phyloP scores from a whole-genome alignment of 2,797 vertebrate genomes.

The Hoplostethus atlanticus region DNA sequence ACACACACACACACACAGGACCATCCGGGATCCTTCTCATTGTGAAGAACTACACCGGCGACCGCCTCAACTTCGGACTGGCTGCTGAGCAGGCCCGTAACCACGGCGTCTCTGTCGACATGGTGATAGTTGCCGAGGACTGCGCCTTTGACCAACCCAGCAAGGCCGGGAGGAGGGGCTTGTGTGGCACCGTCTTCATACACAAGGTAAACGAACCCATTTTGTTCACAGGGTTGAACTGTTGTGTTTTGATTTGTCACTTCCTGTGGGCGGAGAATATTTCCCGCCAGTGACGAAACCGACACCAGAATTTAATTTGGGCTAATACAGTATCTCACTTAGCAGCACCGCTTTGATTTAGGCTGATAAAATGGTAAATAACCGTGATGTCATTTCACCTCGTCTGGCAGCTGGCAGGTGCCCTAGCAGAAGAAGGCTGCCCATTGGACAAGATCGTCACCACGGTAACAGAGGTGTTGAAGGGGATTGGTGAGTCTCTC shows the following conservation, averaged over 20 bases:
- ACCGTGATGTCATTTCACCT: not conserved
- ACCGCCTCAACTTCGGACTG: conserved; percentile 94
- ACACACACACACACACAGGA: conserved; percentile 44
- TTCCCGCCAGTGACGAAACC: too few species aligned
- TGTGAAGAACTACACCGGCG: conserved; percentile 97
- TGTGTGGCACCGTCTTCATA: conserved; percentile 92
- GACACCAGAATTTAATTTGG: too few species aligned
- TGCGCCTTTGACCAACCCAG: conserved; percentile 88
- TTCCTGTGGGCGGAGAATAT: too few species aligned
- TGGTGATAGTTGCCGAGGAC: conserved; percentile 94
- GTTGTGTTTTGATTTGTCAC: too few species aligned
- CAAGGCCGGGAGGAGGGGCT: conserved; percentile 91
- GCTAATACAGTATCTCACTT: too few species aligned
- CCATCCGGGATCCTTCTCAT: conserved; percentile 91
- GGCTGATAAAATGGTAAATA: too few species aligned
- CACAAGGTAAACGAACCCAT: conserved; percentile 88
- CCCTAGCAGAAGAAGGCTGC: conserved; percentile 89
- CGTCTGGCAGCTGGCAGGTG: conserved; percentile 89
- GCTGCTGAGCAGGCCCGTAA: conserved; percentile 90
- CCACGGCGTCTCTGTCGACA: conserved; percentile 83
- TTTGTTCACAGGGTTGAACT: not conserved
- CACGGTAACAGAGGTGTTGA: conserved; percentile 73
- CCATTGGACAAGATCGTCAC: conserved; percentile 86
- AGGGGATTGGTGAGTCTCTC: conserved; percentile 84
- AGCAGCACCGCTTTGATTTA: too few species aligned